Percentiles rank a stretch among this genome's conserved stretches.
These are phyloP conservation scores for Cantharis rufa DNA, from an alignment of 2,888 invertebrate species.

Conservation along the genomic window DNA sequence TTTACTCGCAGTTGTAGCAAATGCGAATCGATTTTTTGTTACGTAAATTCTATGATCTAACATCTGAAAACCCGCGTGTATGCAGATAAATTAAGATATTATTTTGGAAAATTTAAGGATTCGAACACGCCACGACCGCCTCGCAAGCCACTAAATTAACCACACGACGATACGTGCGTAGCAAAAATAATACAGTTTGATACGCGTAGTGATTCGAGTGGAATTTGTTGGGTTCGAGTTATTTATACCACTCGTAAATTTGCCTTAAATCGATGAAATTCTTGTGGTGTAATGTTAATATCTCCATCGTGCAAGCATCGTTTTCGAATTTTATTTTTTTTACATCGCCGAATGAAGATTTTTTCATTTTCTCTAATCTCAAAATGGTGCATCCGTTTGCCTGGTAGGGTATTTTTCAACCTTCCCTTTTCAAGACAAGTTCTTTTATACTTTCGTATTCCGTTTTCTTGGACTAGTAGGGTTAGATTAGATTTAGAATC, in stretches of 20 bases:
- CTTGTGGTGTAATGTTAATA: background rate
- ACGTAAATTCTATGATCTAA: background rate
- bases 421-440: background rate
- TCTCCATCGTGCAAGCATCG: background rate
- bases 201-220: background rate
- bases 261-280: background rate
- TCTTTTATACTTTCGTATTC: background rate
- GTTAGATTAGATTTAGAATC: constrained; percentile 6
- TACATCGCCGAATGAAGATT: background rate
- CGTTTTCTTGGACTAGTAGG: constrained; percentile 6
- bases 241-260: background rate
- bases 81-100: background rate
- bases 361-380: background rate
- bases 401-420: background rate
- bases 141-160: background rate
- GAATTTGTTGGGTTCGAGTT: background rate
- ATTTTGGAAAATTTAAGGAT: background rate
- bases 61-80: background rate
- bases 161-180: background rate
- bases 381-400: background rate
- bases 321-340: background rate
- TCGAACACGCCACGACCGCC: background rate
- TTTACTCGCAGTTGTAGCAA: background rate
- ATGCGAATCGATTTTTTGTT: background rate
- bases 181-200: background rate